phyloP scores from a whole-genome alignment of 2,797 vertebrate genomes.

The Thalassophryne amazonica region DNA sequence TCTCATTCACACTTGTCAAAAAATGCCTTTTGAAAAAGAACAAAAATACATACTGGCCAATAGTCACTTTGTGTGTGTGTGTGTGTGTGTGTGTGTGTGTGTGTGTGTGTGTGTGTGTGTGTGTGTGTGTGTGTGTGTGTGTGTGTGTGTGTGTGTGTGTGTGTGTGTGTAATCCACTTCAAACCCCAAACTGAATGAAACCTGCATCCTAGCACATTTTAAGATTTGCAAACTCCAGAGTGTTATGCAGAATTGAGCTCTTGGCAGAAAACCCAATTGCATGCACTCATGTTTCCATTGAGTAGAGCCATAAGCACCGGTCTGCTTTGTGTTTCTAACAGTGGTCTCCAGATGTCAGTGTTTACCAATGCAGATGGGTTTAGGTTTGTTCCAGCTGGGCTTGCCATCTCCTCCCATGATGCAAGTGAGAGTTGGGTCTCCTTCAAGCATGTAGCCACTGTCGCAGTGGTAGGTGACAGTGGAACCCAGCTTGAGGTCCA shows the following conservation, averaged over 20 bases:
- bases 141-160: constrained; percentile 5
- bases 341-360: constrained; percentile 64
- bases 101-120: neutral
- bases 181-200: constrained; percentile 35
- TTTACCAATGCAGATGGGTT: constrained; percentile 92
- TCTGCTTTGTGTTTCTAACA: constrained; percentile 39
- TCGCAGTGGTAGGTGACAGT: constrained; percentile 93
- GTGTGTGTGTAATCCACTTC: constrained; percentile 2
- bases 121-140: neutral
- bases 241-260: constrained; percentile 2
- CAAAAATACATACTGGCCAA: too few species aligned
- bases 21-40: too few species aligned
- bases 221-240: constrained; percentile 29
- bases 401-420: constrained; percentile 92
- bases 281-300: constrained; percentile 27
- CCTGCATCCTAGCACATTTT: constrained; percentile 6
- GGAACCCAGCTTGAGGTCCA: constrained; percentile 91
- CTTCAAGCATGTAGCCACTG: constrained; percentile 90
- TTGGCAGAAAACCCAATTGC: constrained; percentile 3
- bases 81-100: too few species aligned
- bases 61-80: too few species aligned
- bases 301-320: constrained; percentile 33
- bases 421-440: constrained; percentile 89
- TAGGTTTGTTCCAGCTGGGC: constrained; percentile 91
- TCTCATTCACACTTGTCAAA: too few species aligned